Conservation (phyloP, 2,888 invertebrate species). For the Coenonympha arcania region DNA sequence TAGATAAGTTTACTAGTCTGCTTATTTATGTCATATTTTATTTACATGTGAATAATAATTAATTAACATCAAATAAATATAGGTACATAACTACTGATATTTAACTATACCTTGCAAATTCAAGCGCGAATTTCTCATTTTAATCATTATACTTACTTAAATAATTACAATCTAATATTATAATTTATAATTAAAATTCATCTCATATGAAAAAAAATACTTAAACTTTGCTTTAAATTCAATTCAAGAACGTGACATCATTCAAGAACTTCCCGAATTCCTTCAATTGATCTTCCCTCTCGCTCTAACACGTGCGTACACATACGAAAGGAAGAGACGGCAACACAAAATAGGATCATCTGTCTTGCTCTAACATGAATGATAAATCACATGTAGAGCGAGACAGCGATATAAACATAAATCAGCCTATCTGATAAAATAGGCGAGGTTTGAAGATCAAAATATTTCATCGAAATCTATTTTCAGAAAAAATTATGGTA, state of each 20-base stretch:
- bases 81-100: too few species aligned
- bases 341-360: constrained; percentile 10
- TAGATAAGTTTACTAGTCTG: too few species aligned
- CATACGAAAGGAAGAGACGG: neutral
- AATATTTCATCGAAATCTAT: neutral
- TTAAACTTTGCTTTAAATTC: neutral
- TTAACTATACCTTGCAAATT: too few species aligned
- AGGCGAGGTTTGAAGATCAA: constrained; percentile 18
- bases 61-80: too few species aligned
- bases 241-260: neutral
- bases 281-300: neutral
- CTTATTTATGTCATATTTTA: too few species aligned
- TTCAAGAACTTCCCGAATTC: neutral
- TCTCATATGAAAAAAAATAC: neutral
- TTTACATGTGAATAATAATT: too few species aligned
- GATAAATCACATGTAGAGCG: constrained; percentile 1
- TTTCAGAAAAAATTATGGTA: neutral
- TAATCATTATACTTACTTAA: too few species aligned
- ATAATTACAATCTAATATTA: too few species aligned
- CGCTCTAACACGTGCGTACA: neutral
- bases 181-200: neutral
- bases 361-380: constrained; percentile 13
- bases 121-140: too few species aligned
- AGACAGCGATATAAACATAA: constrained; percentile 29
- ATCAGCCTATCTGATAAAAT: constrained; percentile 22